Evolutionary conservation across 1,140 invertebrate genomes (phyloP).

Genomic region (Melitaea cinxia): DNA sequence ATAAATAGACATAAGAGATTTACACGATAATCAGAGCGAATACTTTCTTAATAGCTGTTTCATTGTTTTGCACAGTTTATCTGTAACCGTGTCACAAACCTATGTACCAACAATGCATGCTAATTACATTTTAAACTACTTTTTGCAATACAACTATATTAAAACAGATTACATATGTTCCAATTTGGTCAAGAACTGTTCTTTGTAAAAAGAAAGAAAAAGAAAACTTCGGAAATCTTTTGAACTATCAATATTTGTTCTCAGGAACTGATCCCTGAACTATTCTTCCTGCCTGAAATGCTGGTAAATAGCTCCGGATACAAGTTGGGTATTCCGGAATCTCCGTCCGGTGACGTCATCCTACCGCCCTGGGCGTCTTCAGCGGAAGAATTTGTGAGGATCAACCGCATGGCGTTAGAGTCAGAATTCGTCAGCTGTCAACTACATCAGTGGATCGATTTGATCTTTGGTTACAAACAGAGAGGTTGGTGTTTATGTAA

Average conservation of each 20-base stretch:
- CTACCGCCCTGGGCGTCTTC: slow-evolving; percentile 98
- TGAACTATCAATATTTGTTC: slow-evolving; percentile 11
- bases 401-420: slow-evolving; percentile 99
- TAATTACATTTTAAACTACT: too few relatives aligned
- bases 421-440: slow-evolving; percentile 99
- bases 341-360: slow-evolving; percentile 91
- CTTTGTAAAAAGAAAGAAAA: too few relatives aligned
- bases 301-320: slow-evolving; percentile 95
- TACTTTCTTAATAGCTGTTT: not conserved
- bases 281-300: slow-evolving; percentile 99
- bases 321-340: slow-evolving; percentile 93
- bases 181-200: too few relatives aligned
- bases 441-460: slow-evolving; percentile 99
- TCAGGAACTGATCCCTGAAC: slow-evolving; percentile 98
- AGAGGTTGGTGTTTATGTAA: slow-evolving; percentile 84
- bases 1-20: not conserved
- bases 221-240: too few relatives aligned
- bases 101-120: not conserved
- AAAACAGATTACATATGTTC: not conserved
- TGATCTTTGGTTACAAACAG: slow-evolving; percentile 99
- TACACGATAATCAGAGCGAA: not conserved
- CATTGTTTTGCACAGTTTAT: not conserved
- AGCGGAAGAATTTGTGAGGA: slow-evolving; percentile 98
- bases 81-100: not conserved
- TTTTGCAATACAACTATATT: too few relatives aligned